Conservation (phyloP, 2,113 vertebrate genomes). For the Mugil cephalus region DNA sequence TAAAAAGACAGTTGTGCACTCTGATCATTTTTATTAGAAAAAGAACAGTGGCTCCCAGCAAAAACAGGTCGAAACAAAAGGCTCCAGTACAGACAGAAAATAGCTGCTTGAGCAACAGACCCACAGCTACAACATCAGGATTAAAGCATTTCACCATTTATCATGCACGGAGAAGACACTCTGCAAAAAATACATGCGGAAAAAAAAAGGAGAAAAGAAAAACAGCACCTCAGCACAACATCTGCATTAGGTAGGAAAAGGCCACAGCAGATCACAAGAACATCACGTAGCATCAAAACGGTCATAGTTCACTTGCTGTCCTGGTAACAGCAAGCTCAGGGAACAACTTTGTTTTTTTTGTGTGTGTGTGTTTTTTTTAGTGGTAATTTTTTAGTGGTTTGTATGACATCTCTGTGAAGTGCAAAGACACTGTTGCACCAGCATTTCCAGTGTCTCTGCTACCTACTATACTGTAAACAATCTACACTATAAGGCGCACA, state of each 20-base stretch:
- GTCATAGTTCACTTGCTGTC: conserved; percentile 56
- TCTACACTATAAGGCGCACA: conserved; percentile 85
- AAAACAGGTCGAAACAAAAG: conserved; percentile 56
- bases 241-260: conserved; percentile 70
- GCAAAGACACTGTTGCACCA: conserved; percentile 62
- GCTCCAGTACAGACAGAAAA: conserved; percentile 62
- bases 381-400: conserved; percentile 12
- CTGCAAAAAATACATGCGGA: conserved; percentile 66
- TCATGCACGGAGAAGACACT: conserved; percentile 72
- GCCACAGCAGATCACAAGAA: conserved; percentile 79
- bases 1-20: conserved; percentile 30
- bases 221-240: conserved; percentile 66
- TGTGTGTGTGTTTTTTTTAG: background rate
- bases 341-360: background rate
- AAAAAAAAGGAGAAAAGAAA: background rate
- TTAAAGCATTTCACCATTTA: conserved; percentile 70
- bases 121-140: conserved; percentile 72
- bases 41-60: conserved; percentile 48
- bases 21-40: conserved; percentile 74
- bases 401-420: conserved; percentile 76
- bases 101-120: conserved; percentile 67
- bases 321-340: conserved; percentile 36
- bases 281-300: conserved; percentile 54
- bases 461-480: conserved; percentile 82
- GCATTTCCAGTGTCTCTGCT: conserved; percentile 52